Base-by-base conservation (phyloP, 1,140 invertebrate genomes). In the Epicauta chinensis region DNA sequence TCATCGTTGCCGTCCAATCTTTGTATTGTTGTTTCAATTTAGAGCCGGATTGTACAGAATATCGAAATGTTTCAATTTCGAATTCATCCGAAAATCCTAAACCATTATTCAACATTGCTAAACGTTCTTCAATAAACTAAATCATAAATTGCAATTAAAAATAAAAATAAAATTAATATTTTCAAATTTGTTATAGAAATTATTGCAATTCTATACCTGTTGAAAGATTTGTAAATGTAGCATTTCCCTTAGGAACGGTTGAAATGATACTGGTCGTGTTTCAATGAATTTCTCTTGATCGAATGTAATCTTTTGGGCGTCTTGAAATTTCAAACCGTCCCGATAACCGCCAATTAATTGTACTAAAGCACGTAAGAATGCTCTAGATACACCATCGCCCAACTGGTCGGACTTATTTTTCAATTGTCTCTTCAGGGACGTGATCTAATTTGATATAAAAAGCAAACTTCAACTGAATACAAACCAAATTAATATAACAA, bases 191-290 rank as follows among this genome's bases (percentile, higher is more conserved):
- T n/a, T n/a, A n/a, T n/a, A n/a, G n/a, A n/a, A n/a, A n/a, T n/a
- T n/a, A n/a, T n/a, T n/a, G n/a, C n/a, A n/a, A n/a, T n/a, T n/a
- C n/a, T 84, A 91, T 70, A 91, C 88, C 79, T 95, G 91, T 66
- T 91, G 88, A 74, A 97, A 97, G 61, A 96, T 95, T 75, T 97
- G 93, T 11, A 95, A 76, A 51, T 93, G 82, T 39, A 96, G 75
- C 83, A 97, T 93, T 74, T 92, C 89, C 61, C 82, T 77, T 16
- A 96, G 75, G 74, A 95, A 95, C 1, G 89, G 85, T 66, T 93
- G 89, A 77, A 94, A 84, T 4, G 83, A 79, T 46, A 82, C 72
- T 17, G 88, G 82, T 49, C 91, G 77, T 30, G 86, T 89, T 67
- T 83, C 83, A 7, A 97, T 83, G 70, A 97, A 96, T 42, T 81